Evolutionary conservation across 2,888 invertebrate genomes (phyloP).

Genomic region (Dasypogon diadema): DNA sequence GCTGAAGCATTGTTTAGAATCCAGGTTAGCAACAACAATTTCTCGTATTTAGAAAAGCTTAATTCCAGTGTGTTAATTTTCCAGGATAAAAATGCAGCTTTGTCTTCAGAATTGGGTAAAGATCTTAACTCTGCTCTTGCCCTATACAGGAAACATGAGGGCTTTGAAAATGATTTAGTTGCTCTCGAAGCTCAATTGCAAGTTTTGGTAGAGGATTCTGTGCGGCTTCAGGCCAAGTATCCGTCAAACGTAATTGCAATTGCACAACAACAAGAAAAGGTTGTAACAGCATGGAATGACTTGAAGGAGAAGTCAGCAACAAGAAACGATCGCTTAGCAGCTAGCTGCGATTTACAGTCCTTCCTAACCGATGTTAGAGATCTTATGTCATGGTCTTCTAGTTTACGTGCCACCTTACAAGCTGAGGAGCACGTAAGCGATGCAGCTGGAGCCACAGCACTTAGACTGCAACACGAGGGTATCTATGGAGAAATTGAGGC

Average conservation of each 20-base stretch:
- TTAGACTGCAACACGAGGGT: conserved; percentile 86
- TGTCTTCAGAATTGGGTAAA: conserved; percentile 83
- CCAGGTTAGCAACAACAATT: too few relatives aligned
- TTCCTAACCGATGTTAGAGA: conserved; percentile 90
- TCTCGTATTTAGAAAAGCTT: too few relatives aligned
- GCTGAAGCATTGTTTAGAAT: conserved; percentile 91
- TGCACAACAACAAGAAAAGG: conserved; percentile 85
- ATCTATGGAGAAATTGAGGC: conserved; percentile 90
- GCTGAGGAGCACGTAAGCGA: conserved; percentile 86
- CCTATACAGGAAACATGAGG: conserved; percentile 88
- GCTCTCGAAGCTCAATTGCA: conserved; percentile 92
- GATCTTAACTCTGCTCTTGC: conserved; percentile 89
- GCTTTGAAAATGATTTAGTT: conserved; percentile 92
- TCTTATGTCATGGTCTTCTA: conserved; percentile 88
- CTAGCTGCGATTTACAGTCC: conserved; percentile 89
- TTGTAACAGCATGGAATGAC: conserved; percentile 88
- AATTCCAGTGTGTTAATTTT: too few relatives aligned
- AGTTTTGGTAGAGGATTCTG: conserved; percentile 93
- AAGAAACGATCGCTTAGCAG: conserved; percentile 83
- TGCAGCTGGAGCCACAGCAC: conserved; percentile 83
- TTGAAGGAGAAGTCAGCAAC: conserved; percentile 86
- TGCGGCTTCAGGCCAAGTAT: conserved; percentile 86
- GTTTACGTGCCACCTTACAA: conserved; percentile 80
- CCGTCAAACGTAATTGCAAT: conserved; percentile 95
- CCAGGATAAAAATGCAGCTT: conserved; percentile 84